A percentile compares a stretch with the other conserved stretches of the same genome.
These are phyloP conservation scores for Hirudo medicinalis DNA, from an alignment of 1,140 invertebrate genomes.

Conservation along the genomic window DNA sequence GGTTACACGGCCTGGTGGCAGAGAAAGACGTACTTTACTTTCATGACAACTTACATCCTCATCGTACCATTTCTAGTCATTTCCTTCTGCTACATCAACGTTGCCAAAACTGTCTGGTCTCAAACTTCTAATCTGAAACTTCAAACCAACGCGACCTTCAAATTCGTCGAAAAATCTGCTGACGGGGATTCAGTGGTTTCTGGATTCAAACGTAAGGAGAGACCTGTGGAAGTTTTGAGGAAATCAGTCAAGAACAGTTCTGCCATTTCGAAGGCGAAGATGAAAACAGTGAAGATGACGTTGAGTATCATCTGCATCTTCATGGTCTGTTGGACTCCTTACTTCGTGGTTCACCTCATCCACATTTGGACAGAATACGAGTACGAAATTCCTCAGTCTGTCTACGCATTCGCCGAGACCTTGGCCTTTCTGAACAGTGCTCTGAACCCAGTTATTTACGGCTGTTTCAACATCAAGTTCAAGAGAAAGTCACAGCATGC, in stretches of 20 bases:
- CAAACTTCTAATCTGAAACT: slow-evolving; percentile 20
- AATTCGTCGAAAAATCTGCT: too few species aligned
- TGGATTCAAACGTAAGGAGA: slow-evolving; percentile 9
- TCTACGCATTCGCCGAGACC: slow-evolving; percentile 39
- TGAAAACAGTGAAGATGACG: slow-evolving; percentile 44
- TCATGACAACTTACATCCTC: slow-evolving; percentile 39
- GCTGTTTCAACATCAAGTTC: slow-evolving; percentile 40
- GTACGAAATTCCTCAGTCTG: slow-evolving; percentile 33
- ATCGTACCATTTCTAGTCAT: slow-evolving; percentile 40
- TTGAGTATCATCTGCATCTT: slow-evolving; percentile 41
- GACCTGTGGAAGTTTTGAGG: slow-evolving; percentile 26
- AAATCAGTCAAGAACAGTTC: slow-evolving; percentile 28
- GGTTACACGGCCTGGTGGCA: slow-evolving; percentile 44
- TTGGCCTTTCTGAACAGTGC: slow-evolving; percentile 41
- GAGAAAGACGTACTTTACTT: slow-evolving; percentile 40
- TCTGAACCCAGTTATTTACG: slow-evolving; percentile 42
- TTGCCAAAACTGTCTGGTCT: slow-evolving; percentile 40
- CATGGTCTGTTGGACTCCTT: slow-evolving; percentile 43
- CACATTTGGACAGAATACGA: slow-evolving; percentile 41
- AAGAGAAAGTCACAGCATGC: slow-evolving; percentile 24
- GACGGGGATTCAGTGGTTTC: too few species aligned
- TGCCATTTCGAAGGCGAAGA: slow-evolving; percentile 39
- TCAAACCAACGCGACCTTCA: too few species aligned
- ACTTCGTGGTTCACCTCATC: slow-evolving; percentile 40
- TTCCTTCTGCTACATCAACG: slow-evolving; percentile 42